These are phyloP conservation scores for Exaiptasia diaphana DNA, from an alignment of 64 coral and sea anemone species.

Conservation along the genomic window DNA sequence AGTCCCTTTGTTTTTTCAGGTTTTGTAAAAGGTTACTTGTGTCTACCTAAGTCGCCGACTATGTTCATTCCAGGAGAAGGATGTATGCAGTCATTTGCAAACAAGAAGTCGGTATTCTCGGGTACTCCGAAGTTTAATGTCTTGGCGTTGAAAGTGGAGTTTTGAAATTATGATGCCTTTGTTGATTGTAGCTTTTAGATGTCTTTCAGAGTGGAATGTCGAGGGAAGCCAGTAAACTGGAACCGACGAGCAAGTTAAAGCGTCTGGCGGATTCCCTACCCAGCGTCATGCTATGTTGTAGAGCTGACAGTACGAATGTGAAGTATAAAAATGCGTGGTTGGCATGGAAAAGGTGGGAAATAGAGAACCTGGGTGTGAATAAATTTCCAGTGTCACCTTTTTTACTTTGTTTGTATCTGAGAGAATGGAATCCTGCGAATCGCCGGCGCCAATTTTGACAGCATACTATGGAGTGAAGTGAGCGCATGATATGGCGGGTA, in stretches of 20 bases:
- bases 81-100: neutral
- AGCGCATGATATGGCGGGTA: too few species aligned
- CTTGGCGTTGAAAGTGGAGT: neutral
- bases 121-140: conserved; percentile 1
- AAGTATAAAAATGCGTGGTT: conserved; percentile 34
- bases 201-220: neutral
- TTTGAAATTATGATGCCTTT: neutral
- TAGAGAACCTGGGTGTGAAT: neutral
- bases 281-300: neutral
- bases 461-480: too few species aligned
- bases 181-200: neutral
- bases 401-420: too few species aligned
- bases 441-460: too few species aligned
- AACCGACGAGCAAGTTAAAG: neutral
- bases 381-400: too few species aligned
- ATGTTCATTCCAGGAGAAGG: neutral
- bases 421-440: too few species aligned
- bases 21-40: conserved; percentile 10
- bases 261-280: neutral
- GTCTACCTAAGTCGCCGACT: neutral
- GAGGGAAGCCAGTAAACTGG: too few species aligned
- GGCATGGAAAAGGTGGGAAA: conserved; percentile 4
- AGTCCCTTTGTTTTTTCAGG: neutral
- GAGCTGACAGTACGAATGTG: neutral
- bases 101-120: neutral